phyloP scores from a whole-genome alignment of 2,888 invertebrate species.

The Eupithecia inturbata region DNA sequence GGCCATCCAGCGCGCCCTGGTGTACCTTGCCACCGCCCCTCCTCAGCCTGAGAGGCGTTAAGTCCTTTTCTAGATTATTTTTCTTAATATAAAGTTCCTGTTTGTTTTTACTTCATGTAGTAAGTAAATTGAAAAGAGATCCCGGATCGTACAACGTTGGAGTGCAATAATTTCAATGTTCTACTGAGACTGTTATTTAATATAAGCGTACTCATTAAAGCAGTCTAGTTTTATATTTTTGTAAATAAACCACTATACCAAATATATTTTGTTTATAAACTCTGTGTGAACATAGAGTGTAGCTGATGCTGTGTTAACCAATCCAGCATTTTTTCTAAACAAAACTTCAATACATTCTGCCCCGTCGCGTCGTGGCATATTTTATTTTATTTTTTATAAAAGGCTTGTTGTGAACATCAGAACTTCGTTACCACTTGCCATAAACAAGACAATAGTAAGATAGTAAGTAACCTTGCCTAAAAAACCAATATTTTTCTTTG shows the following conservation, averaged over 20 bases:
- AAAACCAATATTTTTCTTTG: background rate
- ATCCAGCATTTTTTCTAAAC: background rate
- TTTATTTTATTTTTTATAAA: too few relatives aligned
- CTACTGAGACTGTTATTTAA: slow-evolving; percentile 17
- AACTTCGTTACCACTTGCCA: background rate
- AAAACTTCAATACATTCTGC: too few relatives aligned
- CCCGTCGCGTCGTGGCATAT: too few relatives aligned
- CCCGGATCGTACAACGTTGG: slow-evolving; percentile 16
- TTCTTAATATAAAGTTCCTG: background rate
- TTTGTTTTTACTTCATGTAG: slow-evolving; percentile 14
- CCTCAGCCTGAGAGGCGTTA: slow-evolving; percentile 70
- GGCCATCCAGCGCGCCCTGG: slow-evolving; percentile 87
- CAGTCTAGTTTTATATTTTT: slow-evolving; percentile 25
- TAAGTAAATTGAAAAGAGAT: slow-evolving; percentile 18
- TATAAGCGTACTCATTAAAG: slow-evolving; percentile 3
- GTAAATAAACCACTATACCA: slow-evolving; percentile 23
- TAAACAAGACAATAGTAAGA: background rate
- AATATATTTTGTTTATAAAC: slow-evolving; percentile 7
- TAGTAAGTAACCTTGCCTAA: background rate
- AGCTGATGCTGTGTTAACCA: background rate
- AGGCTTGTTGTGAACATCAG: background rate
- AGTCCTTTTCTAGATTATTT: slow-evolving; percentile 25
- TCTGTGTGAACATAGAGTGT: background rate
- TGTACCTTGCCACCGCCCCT: slow-evolving; percentile 86
- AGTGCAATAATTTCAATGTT: slow-evolving; percentile 24